These are phyloP conservation scores for Abramis brama DNA, from an alignment of 2,113 vertebrate genomes.

Conservation along the genomic window DNA sequence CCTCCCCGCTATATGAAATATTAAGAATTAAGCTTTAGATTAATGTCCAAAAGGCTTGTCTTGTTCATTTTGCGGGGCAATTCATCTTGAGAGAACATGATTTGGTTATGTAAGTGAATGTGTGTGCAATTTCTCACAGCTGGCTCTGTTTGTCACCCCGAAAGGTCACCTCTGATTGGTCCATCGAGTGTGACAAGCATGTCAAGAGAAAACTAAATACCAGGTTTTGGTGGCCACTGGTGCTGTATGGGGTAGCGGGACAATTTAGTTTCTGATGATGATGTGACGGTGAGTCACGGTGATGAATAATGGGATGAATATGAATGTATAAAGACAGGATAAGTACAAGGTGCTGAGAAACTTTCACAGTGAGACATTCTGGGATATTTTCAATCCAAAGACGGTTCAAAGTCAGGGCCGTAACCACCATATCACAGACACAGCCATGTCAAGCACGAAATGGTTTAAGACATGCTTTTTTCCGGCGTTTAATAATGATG, in stretches of 20 bases:
- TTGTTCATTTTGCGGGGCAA: slow-evolving; percentile 52
- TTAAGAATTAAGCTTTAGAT: slow-evolving; percentile 57
- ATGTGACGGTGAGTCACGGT: neutral
- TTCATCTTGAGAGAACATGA: slow-evolving; percentile 58
- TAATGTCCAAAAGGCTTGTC: slow-evolving; percentile 59
- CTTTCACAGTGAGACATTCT: neutral
- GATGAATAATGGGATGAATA: slow-evolving; percentile 6
- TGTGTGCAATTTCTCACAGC: slow-evolving; percentile 47
- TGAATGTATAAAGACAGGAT: neutral
- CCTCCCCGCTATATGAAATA: slow-evolving; percentile 46
- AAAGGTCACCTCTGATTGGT: slow-evolving; percentile 55
- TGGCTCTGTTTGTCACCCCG: slow-evolving; percentile 52
- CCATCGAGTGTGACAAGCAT: slow-evolving; percentile 38
- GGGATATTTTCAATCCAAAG: neutral
- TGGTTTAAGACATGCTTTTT: no score
- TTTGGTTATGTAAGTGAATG: slow-evolving; percentile 54
- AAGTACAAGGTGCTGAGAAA: neutral
- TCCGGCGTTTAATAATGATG: no score
- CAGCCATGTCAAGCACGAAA: no score
- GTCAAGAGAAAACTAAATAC: slow-evolving; percentile 37
- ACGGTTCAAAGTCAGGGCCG: neutral
- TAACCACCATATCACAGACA: no score
- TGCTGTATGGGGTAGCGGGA: neutral
- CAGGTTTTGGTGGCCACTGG: slow-evolving; percentile 25
- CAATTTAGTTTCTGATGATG: slow-evolving; percentile 14